A percentile compares a stretch with the other conserved stretches of the same genome.
These are phyloP conservation scores for Siniperca knerii DNA, from an alignment of 2,113 vertebrate genomes.

Conservation along the genomic window DNA sequence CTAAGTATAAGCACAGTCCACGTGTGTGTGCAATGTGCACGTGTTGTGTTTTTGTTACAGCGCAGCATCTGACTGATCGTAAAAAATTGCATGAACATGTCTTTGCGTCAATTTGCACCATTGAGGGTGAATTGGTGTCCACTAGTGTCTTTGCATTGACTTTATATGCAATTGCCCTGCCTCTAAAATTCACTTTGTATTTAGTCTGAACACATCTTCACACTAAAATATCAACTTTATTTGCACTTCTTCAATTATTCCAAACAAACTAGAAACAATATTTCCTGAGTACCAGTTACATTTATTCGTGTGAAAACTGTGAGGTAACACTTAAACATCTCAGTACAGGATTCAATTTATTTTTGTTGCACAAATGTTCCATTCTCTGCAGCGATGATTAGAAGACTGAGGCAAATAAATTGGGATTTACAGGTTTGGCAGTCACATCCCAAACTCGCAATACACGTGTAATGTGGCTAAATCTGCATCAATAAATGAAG, in stretches of 20 bases:
- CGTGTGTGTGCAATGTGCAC: background rate
- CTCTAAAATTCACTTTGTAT: background rate
- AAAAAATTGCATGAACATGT: background rate
- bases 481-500: slow-evolving; percentile 60
- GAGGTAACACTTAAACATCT: slow-evolving; percentile 16
- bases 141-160: background rate
- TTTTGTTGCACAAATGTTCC: slow-evolving; percentile 49
- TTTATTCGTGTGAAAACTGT: slow-evolving; percentile 12
- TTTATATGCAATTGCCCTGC: background rate
- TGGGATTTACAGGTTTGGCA: slow-evolving; percentile 68
- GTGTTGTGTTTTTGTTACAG: background rate
- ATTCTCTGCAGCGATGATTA: slow-evolving; percentile 47
- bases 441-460: slow-evolving; percentile 32
- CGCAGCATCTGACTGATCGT: background rate
- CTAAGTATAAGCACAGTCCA: background rate
- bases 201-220: background rate
- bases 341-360: slow-evolving; percentile 23
- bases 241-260: background rate
- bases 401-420: slow-evolving; percentile 59
- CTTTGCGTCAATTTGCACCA: background rate
- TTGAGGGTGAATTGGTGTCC: background rate
- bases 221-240: background rate
- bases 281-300: background rate
- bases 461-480: slow-evolving; percentile 48
- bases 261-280: background rate